Conservation (phyloP, 64 coral and sea anemone genomes). For the Montipora sp. region DNA sequence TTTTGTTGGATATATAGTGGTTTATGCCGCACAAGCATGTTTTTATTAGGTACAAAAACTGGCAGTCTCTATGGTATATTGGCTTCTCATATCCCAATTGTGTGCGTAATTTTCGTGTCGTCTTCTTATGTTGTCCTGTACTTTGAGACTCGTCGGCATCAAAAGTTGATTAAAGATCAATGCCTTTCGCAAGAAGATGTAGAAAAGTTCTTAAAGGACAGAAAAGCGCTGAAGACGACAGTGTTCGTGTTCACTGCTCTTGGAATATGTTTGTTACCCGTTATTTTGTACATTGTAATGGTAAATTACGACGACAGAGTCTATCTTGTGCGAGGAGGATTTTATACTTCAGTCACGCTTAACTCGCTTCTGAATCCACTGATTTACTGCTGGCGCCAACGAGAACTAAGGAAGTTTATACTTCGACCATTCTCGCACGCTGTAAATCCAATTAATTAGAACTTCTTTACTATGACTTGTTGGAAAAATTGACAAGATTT, state of each 20-base stretch:
- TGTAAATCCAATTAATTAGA: too few species aligned
- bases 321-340: background rate
- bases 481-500: too few species aligned
- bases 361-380: too few species aligned
- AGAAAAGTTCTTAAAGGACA: too few species aligned
- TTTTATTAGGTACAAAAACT: background rate
- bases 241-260: background rate
- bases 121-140: too few species aligned
- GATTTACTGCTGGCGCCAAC: too few species aligned
- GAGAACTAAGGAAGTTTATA: too few species aligned
- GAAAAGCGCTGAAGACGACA: too few species aligned
- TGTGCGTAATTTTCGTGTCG: background rate
- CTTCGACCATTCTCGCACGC: too few species aligned
- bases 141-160: too few species aligned
- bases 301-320: background rate
- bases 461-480: too few species aligned
- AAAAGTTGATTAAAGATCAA: background rate
- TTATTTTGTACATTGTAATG: background rate
- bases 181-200: background rate
- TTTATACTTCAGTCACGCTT: background rate
- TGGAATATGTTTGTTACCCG: background rate
- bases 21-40: background rate
- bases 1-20: too few species aligned
- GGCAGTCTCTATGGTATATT: background rate
- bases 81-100: background rate